These are phyloP conservation scores for Protophormia terraenovae DNA, from an alignment of 2,888 invertebrate species.

Conservation along the genomic window DNA sequence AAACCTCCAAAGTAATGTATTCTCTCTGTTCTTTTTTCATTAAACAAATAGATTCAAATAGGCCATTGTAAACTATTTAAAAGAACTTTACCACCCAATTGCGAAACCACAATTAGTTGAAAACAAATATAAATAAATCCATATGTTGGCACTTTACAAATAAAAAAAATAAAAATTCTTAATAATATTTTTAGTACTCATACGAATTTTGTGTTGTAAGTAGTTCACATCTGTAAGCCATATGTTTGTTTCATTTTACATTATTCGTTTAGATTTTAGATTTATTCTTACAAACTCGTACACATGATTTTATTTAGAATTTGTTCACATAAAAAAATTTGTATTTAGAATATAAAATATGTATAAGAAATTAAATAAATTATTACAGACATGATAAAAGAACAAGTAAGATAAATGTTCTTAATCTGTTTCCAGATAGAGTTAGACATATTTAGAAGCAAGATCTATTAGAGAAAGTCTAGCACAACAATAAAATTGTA, in stretches of 20 bases:
- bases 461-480: too few species aligned
- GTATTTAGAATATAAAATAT: background rate
- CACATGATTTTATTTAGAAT: background rate
- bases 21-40: too few species aligned
- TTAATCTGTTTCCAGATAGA: background rate
- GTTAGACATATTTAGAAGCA: background rate
- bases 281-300: background rate
- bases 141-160: conserved; percentile 34
- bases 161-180: background rate
- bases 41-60: too few species aligned
- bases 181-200: background rate
- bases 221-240: conserved; percentile 59
- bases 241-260: conserved; percentile 21
- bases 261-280: background rate
- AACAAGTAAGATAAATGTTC: background rate
- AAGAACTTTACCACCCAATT: conserved; percentile 39
- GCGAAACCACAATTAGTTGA: conserved; percentile 35
- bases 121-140: background rate
- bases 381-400: background rate
- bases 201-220: conserved; percentile 23
- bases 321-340: background rate
- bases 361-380: background rate
- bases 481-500: too few species aligned
- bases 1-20: too few species aligned
- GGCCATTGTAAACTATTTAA: conserved; percentile 12